These are phyloP conservation scores for Pegea sp. DNA, from an alignment of 23 tunicate species.

Conservation along the genomic window DNA sequence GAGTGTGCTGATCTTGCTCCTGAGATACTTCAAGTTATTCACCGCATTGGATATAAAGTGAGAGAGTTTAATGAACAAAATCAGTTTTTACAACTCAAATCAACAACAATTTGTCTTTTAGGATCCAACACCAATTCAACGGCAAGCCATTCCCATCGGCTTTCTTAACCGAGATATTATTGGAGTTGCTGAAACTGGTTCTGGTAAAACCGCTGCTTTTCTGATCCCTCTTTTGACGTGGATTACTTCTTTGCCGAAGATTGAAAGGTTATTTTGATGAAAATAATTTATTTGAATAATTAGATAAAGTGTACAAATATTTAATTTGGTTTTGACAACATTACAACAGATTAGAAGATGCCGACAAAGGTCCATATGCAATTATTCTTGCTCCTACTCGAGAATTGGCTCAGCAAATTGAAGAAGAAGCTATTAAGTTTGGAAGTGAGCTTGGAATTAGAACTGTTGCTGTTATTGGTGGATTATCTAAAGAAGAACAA, in stretches of 20 bases:
- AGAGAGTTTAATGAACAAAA: neutral
- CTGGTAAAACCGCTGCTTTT: conserved; percentile 98
- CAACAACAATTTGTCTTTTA: neutral
- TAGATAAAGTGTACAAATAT: too few species aligned
- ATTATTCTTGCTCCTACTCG: conserved; percentile 94
- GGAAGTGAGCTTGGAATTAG: conserved; percentile 85
- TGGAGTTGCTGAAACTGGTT: conserved; percentile 97
- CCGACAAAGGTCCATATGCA: conserved; percentile 98
- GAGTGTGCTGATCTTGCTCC: conserved; percentile 66
- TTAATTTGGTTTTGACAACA: too few species aligned
- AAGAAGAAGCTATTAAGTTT: conserved; percentile 85
- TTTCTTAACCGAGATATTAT: conserved; percentile 83
- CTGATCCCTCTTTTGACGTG: conserved; percentile 83
- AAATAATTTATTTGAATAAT: too few species aligned
- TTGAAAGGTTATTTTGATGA: conserved; percentile 24
- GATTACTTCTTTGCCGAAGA: conserved; percentile 92
- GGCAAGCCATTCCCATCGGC: conserved; percentile 96
- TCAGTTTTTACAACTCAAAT: neutral
- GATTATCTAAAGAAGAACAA: conserved; percentile 80
- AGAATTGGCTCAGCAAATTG: conserved; percentile 94
- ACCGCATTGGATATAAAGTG: conserved; percentile 60
- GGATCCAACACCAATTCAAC: conserved; percentile 95
- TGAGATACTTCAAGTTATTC: conserved; percentile 49
- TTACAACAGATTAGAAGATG: conserved; percentile 72
- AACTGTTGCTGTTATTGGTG: conserved; percentile 96